Base-by-base conservation (phyloP, 1,140 invertebrate genomes). In the Achroia grisella region DNA sequence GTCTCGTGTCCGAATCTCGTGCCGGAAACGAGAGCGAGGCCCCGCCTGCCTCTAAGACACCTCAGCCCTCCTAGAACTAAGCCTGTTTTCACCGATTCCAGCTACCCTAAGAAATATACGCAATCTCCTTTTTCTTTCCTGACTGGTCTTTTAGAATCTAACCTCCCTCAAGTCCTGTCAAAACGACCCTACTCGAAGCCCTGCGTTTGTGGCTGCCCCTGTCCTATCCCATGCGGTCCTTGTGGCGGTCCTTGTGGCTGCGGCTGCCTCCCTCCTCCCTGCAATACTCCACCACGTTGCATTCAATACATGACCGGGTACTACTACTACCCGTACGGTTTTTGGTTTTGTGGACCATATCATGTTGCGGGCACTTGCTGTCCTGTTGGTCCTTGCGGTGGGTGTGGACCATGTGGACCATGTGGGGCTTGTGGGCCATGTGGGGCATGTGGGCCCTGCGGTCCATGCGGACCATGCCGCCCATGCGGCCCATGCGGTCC, bases 171-270 rank as follows among this genome's bases (percentile, higher is more conserved):
- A 23, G 17, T 23, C 6, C 17, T 23, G 17, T 37, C 35, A 3
- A 45, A 34, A 4, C 42, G 70, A 28, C 8, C 35, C 6, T 70
- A 66, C 30, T 49, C 55, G 6, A 60, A 54, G 29, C 42, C 46
- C 8, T 56, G 55, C 41, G 11, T 30, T n/a, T 48, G 41, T 10
- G 39, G 47, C 6, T 69, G 60, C 40, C 57, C 57, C 1, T 62
- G 67, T 27, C 62, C 71, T 0, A 52, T 51, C 6, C 91, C 91
- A 47, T 88, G 88, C 29, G 88, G 84, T 35, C 91, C 92, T 49
- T 87, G 87, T 23, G 85, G 86, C 39, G 90, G 91, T 14, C 90
- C 90, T 46, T 12, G 53, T 6, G 65, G 62, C 8, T 77, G 74
- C 42, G 47, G 34, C 9, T 63, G 67, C 32, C 57, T 83, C 0